These are phyloP conservation scores for Polymixis flavicincta DNA, from an alignment of 2,888 invertebrate species.

Conservation along the genomic window DNA sequence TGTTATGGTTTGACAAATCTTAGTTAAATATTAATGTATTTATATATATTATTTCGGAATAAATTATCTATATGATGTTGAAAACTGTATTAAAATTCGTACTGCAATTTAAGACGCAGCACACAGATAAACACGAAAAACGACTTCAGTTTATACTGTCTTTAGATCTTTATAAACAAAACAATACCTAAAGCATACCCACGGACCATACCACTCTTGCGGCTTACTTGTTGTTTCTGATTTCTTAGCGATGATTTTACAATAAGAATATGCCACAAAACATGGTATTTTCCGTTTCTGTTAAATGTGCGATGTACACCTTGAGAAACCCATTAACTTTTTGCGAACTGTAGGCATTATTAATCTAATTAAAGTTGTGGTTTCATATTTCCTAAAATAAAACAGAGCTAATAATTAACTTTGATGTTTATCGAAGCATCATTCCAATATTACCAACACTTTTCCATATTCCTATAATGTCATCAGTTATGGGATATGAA, in stretches of 20 bases:
- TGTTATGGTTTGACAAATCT: background rate
- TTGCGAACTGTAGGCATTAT: conserved; percentile 11
- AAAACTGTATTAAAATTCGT: background rate
- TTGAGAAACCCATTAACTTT: conserved; percentile 24
- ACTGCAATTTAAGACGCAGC: no score
- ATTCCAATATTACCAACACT: no score
- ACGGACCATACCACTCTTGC: background rate
- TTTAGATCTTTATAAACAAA: background rate
- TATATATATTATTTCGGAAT: background rate
- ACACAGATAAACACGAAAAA: background rate
- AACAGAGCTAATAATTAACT: background rate
- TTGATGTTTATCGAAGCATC: background rate
- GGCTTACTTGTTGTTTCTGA: background rate
- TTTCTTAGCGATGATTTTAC: conserved; percentile 6
- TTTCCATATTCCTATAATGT: background rate
- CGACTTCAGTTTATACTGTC: background rate
- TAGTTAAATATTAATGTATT: no score
- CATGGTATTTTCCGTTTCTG: conserved; percentile 19
- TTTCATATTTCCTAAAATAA: background rate
- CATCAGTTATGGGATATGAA: no score
- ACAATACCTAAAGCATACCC: background rate
- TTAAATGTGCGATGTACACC: background rate
- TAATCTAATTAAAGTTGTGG: background rate
- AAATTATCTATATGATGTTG: background rate
- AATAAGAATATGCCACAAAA: background rate